Percentiles rank a stretch among this genome's conserved stretches.
These are phyloP conservation scores for Pollenia griseotomentosa DNA, from an alignment of 2,888 invertebrate species.

Conservation along the genomic window DNA sequence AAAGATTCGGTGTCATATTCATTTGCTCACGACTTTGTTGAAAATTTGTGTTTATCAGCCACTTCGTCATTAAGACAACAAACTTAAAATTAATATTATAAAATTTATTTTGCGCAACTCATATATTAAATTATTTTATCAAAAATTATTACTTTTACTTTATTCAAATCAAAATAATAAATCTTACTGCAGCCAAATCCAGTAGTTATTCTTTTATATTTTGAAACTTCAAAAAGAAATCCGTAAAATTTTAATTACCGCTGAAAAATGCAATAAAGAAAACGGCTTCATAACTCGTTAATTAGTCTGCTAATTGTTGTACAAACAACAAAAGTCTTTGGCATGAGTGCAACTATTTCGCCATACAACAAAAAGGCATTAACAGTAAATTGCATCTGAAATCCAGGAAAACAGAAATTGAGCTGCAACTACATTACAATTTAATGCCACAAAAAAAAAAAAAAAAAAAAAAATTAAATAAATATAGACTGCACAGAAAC, in stretches of 20 bases:
- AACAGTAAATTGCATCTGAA: conserved; percentile 59
- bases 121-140: too few species aligned
- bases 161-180: neutral
- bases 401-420: conserved; percentile 44
- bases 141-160: too few species aligned
- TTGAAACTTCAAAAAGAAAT: neutral
- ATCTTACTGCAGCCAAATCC: neutral
- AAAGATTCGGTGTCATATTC: too few species aligned
- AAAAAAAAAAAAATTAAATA: conserved; percentile 37
- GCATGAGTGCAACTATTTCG: conserved; percentile 33
- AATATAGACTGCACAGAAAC: conserved; percentile 56
- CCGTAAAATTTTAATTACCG: conserved; percentile 22
- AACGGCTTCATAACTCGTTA: conserved; percentile 41
- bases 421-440: conserved; percentile 50
- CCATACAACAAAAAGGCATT: conserved; percentile 56
- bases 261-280: conserved; percentile 10
- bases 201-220: neutral
- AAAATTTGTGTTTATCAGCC: too few species aligned
- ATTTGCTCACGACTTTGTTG: too few species aligned
- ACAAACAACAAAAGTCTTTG: conserved; percentile 33
- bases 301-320: conserved; percentile 61
- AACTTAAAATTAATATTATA: too few species aligned
- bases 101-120: too few species aligned
- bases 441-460: conserved; percentile 38
- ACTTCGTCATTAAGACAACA: too few species aligned